Conservation (phyloP, 2,797 vertebrate species). For the Catostomus latipinnis region DNA sequence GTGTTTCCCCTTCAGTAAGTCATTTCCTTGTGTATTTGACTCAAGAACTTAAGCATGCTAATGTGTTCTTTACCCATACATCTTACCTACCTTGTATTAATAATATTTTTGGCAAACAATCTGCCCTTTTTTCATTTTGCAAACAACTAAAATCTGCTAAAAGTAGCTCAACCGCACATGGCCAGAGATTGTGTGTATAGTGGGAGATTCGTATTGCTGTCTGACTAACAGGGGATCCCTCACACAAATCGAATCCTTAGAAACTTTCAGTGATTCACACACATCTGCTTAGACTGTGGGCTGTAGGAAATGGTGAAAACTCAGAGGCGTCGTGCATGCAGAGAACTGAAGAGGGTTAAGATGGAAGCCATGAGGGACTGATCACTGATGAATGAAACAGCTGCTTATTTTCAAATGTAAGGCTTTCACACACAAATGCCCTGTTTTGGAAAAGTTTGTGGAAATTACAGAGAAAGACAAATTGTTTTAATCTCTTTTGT, state of each 20-base stretch:
- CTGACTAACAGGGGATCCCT: slow-evolving; percentile 52
- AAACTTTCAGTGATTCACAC: slow-evolving; percentile 52
- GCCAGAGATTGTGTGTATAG: background rate
- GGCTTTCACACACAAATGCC: background rate
- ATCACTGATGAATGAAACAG: slow-evolving; percentile 4
- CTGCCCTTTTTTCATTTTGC: no score
- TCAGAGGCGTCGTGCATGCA: background rate
- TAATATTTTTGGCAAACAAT: background rate
- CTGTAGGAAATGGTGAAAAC: slow-evolving; percentile 21
- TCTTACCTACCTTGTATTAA: background rate
- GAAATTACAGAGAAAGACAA: slow-evolving; percentile 9
- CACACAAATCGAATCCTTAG: slow-evolving; percentile 26
- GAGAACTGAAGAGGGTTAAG: slow-evolving; percentile 6
- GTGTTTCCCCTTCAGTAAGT: slow-evolving; percentile 54
- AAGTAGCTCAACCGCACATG: slow-evolving; percentile 1
- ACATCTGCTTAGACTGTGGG: slow-evolving; percentile 26
- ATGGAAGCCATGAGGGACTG: slow-evolving; percentile 24
- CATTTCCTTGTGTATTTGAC: slow-evolving; percentile 37
- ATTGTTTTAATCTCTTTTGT: slow-evolving; percentile 9
- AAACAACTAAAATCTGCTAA: background rate
- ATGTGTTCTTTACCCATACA: background rate
- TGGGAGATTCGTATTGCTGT: slow-evolving; percentile 23
- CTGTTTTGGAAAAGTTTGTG: slow-evolving; percentile 14
- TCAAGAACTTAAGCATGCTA: background rate
- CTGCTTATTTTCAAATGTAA: slow-evolving; percentile 3